Evolutionary conservation across 2,113 vertebrate genomes (phyloP).

Genomic region (Sander vitreus): DNA sequence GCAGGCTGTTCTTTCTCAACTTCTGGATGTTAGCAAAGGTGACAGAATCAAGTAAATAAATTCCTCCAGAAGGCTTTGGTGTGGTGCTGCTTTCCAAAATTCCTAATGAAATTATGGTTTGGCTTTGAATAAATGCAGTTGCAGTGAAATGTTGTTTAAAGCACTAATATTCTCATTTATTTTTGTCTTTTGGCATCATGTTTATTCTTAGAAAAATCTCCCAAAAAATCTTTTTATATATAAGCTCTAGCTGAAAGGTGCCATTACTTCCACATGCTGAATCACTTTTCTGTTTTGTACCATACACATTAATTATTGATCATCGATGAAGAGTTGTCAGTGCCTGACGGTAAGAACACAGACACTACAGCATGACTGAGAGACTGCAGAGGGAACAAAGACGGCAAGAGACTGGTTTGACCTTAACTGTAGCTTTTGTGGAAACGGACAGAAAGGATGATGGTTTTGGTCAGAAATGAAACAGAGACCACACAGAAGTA

Average conservation of each 20-base stretch:
- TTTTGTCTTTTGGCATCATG: background rate
- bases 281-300: background rate
- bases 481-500: background rate
- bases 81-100: constrained; percentile 12
- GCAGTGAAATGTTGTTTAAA: constrained; percentile 7
- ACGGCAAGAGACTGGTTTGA: background rate
- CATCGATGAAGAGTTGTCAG: background rate
- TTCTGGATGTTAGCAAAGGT: constrained; percentile 24
- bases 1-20: constrained; percentile 15
- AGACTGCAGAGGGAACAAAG: background rate
- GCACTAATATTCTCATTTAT: background rate
- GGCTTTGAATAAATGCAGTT: constrained; percentile 10
- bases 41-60: constrained; percentile 14
- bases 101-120: constrained; percentile 1
- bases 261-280: background rate
- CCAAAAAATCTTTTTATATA: background rate
- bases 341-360: background rate
- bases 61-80: background rate
- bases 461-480: constrained; percentile 10
- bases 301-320: constrained; percentile 15
- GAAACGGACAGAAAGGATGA: background rate
- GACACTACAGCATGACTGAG: background rate
- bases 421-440: background rate
- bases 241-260: background rate
- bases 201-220: background rate